Evolutionary conservation across 2,888 invertebrate species (phyloP), one percentile per base, ranked within the genome.

Genomic region (Coleophora flavipennella): DNA sequence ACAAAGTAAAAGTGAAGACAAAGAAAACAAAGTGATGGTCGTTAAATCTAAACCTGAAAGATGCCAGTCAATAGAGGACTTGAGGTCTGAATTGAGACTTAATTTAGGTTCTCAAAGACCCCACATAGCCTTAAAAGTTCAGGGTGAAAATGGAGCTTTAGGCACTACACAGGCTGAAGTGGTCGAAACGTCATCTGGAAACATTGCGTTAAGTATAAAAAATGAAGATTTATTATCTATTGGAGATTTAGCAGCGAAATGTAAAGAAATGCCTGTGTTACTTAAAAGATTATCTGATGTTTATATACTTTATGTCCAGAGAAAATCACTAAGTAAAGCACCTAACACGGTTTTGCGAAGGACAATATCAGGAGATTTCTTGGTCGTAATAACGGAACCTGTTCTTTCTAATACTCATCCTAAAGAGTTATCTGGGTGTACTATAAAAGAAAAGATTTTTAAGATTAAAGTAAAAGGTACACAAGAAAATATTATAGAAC

Each of bases 341-440:
- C 39, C 48, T 14, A 65, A 67, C 54, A 57, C 59, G 1, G 29
- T 54, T n/a, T 36, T 68, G 8, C 58, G 42, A 46, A 59, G 52
- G 48, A 59, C 56, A 32, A 13, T 40, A 12, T 56, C 57, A 27
- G 62, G 58, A 7, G 49, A 47, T 10, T 42, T 57, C 7, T 43
- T 56, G 28, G 42, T 62, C 1, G 43, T 62, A 12, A 27, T 55
- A 8, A 42, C 44, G 11, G 42, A 54, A 37, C 42, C 52, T 13
- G 38, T 47, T 8, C 31, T 47, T 20, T 20, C 20, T 6, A 20
- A 20, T 20, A 6, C 20, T 20, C 20, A 20, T 20, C 20, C 20
- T 20, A 20, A 20, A 20, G 20, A 20, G 20, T 6, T 20, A 20
- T 4, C 6, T 20, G 20, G 6, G 20, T 4, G 20, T 20, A 20